Percentiles rank a stretch among this genome's conserved stretches.
Evolutionary conservation across 2,797 vertebrate species (phyloP).

Genomic region (Rhinatrema bivittatum): DNA sequence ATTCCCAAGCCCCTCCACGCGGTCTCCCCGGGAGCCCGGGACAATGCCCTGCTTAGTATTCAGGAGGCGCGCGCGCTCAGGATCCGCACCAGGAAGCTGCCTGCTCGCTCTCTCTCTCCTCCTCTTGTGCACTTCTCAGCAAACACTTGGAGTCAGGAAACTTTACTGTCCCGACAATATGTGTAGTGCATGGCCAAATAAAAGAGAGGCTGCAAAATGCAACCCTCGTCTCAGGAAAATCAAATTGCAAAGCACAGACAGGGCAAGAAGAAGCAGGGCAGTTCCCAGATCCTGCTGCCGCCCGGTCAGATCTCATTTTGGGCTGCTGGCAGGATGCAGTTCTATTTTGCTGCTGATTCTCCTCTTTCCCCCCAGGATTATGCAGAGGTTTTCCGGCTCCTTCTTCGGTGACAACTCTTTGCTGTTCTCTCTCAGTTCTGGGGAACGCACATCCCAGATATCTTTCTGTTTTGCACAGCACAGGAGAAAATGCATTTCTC

Average conservation of each 20-base stretch:
- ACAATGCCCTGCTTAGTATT: constrained; percentile 51
- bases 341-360: no score
- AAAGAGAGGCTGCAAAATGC: no score
- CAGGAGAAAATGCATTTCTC: no score
- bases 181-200: no score
- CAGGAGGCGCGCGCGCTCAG: constrained; percentile 14
- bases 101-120: constrained; percentile 4
- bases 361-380: constrained; percentile 1
- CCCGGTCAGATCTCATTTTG: no score
- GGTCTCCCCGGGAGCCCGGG: constrained; percentile 45
- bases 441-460: no score
- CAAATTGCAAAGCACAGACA: no score
- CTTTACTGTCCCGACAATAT: not conserved
- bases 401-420: constrained; percentile 22
- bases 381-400: constrained; percentile 30
- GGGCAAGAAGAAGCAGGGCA: no score
- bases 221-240: no score
- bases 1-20: constrained; percentile 43
- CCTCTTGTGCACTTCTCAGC: not conserved
- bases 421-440: constrained; percentile 43
- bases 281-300: no score
- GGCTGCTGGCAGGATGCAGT: no score
- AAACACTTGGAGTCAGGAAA: constrained; percentile 17
- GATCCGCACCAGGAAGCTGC: constrained; percentile 30
- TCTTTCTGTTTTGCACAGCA: no score